A percentile compares a stretch with the other conserved stretches of the same genome.
Evolutionary conservation across 2,888 invertebrate genomes (phyloP).

Genomic region (Andricus quercusramuli): DNA sequence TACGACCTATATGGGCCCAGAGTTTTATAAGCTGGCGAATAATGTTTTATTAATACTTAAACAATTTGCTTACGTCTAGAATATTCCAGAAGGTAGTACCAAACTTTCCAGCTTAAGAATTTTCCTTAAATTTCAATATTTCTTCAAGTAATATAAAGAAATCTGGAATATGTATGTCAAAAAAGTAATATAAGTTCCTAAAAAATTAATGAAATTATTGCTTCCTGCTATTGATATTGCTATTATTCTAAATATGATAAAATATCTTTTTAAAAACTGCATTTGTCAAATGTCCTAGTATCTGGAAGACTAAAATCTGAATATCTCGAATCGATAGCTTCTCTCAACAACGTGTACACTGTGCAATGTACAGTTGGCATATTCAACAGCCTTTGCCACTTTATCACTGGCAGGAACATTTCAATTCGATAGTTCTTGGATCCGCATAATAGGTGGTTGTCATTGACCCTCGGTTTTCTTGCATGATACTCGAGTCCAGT

Average conservation of each 20-base stretch:
- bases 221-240: too few species aligned
- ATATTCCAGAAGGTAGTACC: too few species aligned
- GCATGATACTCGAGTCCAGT: constrained; percentile 7
- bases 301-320: not conserved
- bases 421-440: not conserved
- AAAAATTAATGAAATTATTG: too few species aligned
- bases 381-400: constrained; percentile 1
- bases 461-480: constrained; percentile 2
- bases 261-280: not conserved
- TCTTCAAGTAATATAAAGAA: too few species aligned
- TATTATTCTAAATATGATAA: not conserved
- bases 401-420: constrained; percentile 2
- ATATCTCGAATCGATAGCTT: not conserved
- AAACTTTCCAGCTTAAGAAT: too few species aligned
- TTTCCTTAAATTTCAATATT: too few species aligned
- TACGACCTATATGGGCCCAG: too few species aligned
- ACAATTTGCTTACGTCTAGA: too few species aligned
- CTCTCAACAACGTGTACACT: not conserved
- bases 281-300: not conserved
- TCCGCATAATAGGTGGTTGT: not conserved
- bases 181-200: too few species aligned
- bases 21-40: too few species aligned
- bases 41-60: too few species aligned
- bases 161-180: too few species aligned
- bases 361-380: not conserved